Conservation (phyloP, 2,888 invertebrate genomes). For the Xylocampa areola region DNA sequence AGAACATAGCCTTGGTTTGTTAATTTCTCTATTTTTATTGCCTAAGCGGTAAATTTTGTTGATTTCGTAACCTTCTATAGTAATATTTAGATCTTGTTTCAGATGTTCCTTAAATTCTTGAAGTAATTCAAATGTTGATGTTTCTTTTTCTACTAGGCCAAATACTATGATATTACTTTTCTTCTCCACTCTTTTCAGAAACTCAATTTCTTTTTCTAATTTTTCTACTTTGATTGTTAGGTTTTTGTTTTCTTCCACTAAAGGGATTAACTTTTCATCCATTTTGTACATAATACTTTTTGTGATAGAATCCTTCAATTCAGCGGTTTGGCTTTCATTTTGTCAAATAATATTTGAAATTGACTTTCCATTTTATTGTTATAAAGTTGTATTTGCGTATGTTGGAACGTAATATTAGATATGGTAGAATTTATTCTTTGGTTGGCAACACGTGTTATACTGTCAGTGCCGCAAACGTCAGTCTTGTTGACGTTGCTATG, state of each 20-base stretch:
- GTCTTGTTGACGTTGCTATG: no score
- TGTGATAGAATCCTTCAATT: not conserved
- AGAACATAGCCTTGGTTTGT: constrained; percentile 16
- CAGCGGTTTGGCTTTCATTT: not conserved
- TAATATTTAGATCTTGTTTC: constrained; percentile 11
- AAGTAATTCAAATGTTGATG: constrained; percentile 2
- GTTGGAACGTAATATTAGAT: no score
- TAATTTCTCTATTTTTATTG: constrained; percentile 7
- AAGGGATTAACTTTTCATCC: constrained; percentile 10
- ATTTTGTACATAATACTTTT: constrained; percentile 9
- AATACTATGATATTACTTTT: constrained; percentile 11
- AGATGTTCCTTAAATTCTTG: constrained; percentile 5
- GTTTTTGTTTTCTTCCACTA: constrained; percentile 15
- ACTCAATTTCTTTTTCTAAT: constrained; percentile 5
- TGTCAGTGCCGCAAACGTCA: no score
- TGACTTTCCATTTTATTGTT: constrained; percentile 14
- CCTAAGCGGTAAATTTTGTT: constrained; percentile 16
- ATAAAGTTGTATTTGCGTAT: no score
- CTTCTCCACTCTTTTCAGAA: constrained; percentile 1
- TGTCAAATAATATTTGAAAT: constrained; percentile 4
- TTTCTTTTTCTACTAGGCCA: constrained; percentile 14
- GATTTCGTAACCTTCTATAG: constrained; percentile 8
- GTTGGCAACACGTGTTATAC: no score
- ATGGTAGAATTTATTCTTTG: not conserved
- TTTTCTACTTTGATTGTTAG: constrained; percentile 5